Percentiles rank a stretch among this genome's conserved stretches.
These are phyloP conservation scores for Cinclus cinclus DNA, from an alignment of 2,113 vertebrate species.

Conservation along the genomic window DNA sequence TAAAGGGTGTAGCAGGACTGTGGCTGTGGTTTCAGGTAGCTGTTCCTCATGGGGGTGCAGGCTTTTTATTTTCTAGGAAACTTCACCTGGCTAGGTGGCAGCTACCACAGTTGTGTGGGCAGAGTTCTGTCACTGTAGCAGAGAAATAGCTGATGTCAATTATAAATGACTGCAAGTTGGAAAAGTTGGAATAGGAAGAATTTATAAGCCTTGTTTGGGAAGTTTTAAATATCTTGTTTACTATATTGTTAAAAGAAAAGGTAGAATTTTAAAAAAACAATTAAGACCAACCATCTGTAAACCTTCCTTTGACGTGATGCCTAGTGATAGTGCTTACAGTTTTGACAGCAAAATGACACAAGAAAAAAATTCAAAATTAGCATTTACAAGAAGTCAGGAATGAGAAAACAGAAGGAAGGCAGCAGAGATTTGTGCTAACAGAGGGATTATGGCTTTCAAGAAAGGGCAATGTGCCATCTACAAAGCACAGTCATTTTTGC, in stretches of 20 bases:
- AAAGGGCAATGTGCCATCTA: not conserved
- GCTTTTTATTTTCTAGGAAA: not conserved
- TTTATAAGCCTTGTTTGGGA: not conserved
- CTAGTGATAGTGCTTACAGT: not conserved
- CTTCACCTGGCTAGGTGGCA: not conserved
- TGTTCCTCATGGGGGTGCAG: not conserved
- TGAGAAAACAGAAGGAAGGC: conserved; percentile 8
- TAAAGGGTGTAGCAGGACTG: not conserved
- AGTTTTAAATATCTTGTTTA: not conserved
- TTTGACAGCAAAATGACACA: not conserved
- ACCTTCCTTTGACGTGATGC: not conserved
- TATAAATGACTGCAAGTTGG: not conserved
- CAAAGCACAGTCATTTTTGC: not conserved
- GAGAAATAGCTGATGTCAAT: not conserved
- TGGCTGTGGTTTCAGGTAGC: not conserved
- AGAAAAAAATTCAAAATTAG: not conserved
- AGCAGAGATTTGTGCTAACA: not conserved
- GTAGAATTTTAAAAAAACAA: not conserved
- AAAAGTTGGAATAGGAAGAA: not conserved
- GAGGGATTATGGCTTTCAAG: not conserved
- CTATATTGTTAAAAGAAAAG: not conserved
- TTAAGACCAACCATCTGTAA: not conserved
- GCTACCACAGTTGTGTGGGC: not conserved
- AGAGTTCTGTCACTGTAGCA: not conserved
- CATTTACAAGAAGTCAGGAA: not conserved